Percentiles rank a stretch among this genome's conserved stretches.
Evolutionary conservation across 2,113 vertebrate genomes (phyloP).

Genomic region (Xyrauchen texanus): DNA sequence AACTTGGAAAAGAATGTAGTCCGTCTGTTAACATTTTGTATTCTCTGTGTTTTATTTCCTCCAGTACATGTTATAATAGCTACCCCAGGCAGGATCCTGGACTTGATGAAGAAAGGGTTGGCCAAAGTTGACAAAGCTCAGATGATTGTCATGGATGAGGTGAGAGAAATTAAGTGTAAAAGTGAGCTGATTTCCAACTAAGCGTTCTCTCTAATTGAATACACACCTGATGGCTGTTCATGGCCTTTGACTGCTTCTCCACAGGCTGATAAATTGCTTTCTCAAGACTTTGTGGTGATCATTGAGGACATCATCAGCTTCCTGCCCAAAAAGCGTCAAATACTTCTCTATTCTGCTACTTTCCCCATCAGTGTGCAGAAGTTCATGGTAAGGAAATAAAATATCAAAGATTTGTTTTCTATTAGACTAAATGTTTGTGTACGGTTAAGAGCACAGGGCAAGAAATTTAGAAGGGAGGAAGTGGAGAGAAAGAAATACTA

Average conservation of each 20-base stretch:
- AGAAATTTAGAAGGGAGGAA: too few relatives aligned
- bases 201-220: neutral
- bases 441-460: too few relatives aligned
- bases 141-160: slow-evolving; percentile 83
- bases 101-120: slow-evolving; percentile 79
- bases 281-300: slow-evolving; percentile 80
- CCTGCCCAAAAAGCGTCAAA: slow-evolving; percentile 77
- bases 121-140: slow-evolving; percentile 76
- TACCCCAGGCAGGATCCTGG: slow-evolving; percentile 78
- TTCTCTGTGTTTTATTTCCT: neutral
- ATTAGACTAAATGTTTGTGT: too few relatives aligned
- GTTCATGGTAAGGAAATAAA: slow-evolving; percentile 76
- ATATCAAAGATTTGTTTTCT: too few relatives aligned
- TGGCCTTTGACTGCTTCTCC: neutral
- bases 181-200: neutral
- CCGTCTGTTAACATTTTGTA: too few relatives aligned
- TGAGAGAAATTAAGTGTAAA: slow-evolving; percentile 48
- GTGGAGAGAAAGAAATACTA: too few relatives aligned
- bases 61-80: slow-evolving; percentile 79
- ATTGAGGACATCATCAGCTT: slow-evolving; percentile 81
- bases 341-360: slow-evolving; percentile 81
- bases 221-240: neutral
- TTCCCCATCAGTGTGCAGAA: slow-evolving; percentile 81
- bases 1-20: neutral
- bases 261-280: slow-evolving; percentile 82